Evolutionary conservation across 1,140 invertebrate species (phyloP).

Genomic region (Paraescarpia echinospica): DNA sequence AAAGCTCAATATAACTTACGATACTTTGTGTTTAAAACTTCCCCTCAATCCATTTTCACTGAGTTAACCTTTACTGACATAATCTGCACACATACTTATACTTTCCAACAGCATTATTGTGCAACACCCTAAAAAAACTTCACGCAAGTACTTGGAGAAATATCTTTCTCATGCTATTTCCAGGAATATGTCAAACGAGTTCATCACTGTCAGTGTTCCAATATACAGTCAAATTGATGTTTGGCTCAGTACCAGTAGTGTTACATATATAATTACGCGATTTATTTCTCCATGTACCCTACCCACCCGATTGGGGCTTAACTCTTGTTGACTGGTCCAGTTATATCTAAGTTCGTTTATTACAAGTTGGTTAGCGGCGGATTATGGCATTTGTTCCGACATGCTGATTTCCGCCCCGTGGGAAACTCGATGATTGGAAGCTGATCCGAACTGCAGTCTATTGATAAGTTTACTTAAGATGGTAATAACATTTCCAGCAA

Average conservation of each 20-base stretch:
- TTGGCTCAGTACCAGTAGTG: background rate
- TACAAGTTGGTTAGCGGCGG: background rate
- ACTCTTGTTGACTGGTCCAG: background rate
- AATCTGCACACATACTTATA: background rate
- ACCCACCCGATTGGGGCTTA: background rate
- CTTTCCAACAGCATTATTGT: background rate
- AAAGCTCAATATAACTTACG: no score
- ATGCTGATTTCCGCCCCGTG: background rate
- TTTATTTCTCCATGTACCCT: background rate
- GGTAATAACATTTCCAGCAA: background rate
- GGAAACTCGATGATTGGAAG: background rate
- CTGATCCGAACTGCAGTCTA: background rate
- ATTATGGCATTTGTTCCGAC: background rate
- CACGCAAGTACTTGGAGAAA: background rate
- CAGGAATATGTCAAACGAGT: background rate
- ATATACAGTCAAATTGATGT: background rate
- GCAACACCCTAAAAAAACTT: background rate
- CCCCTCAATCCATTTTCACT: no score
- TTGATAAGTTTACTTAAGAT: background rate
- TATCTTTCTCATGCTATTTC: background rate
- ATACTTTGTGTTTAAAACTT: no score
- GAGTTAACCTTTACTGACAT: background rate
- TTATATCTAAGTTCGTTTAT: background rate
- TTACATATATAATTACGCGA: background rate
- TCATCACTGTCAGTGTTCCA: background rate